A percentile compares a stretch with the other conserved stretches of the same genome.
These are phyloP conservation scores for Lasioglossum leucozonium DNA, from an alignment of 2,888 invertebrate genomes.

Conservation along the genomic window DNA sequence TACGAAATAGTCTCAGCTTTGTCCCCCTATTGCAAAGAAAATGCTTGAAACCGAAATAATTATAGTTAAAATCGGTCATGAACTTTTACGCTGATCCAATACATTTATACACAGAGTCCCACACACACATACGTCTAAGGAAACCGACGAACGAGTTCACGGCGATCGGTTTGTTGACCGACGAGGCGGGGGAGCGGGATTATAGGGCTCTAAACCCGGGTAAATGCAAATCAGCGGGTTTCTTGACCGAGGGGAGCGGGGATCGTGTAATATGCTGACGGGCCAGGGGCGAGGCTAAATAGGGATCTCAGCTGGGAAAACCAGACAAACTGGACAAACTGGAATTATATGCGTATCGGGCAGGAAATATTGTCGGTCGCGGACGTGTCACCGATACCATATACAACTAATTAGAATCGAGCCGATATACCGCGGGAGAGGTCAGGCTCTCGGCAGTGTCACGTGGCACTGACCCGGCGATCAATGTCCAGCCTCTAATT, in stretches of 20 bases:
- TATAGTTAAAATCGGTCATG: too few species aligned
- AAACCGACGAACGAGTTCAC: slow-evolving; percentile 55
- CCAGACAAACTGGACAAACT: slow-evolving; percentile 71
- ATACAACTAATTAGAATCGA: slow-evolving; percentile 79
- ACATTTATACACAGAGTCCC: too few species aligned
- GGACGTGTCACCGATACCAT: slow-evolving; percentile 71
- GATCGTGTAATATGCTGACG: neutral
- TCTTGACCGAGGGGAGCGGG: neutral
- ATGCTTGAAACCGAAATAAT: too few species aligned
- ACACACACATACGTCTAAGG: slow-evolving; percentile 1
- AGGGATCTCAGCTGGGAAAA: slow-evolving; percentile 35
- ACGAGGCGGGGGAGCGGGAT: slow-evolving; percentile 1
- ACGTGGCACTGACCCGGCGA: slow-evolving; percentile 76
- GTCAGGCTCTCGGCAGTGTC: slow-evolving; percentile 60
- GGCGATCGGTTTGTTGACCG: slow-evolving; percentile 35
- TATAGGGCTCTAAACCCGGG: slow-evolving; percentile 30
- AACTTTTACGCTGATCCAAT: neutral
- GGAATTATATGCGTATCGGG: slow-evolving; percentile 43
- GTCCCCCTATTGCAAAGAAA: too few species aligned
- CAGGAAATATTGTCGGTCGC: slow-evolving; percentile 70
- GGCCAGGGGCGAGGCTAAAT: slow-evolving; percentile 17
- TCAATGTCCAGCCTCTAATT: slow-evolving; percentile 79
- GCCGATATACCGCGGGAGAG: slow-evolving; percentile 72
- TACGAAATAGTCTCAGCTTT: too few species aligned
- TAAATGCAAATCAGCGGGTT: slow-evolving; percentile 37